Evolutionary conservation across 2,113 vertebrate genomes (phyloP), one percentile per base, ranked within the genome.

Genomic region (Spea multiplicata): DNA sequence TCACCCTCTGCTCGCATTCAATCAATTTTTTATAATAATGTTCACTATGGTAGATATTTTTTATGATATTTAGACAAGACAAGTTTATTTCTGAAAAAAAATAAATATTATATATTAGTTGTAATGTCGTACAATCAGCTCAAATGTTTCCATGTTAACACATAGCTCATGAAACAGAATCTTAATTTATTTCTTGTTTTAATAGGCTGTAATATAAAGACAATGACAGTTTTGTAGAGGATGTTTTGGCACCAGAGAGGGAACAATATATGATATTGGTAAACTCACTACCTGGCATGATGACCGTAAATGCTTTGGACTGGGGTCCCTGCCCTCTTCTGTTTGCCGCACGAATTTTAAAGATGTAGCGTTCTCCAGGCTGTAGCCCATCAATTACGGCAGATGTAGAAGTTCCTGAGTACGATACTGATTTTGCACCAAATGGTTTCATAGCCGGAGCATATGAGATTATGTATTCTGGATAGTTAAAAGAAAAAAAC

Each of bases 381-480:
- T 92, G 93, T 72, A 99, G 93, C 71, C 93, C 95, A 3, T 98
- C 95, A 84, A 99, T 88, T 50, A 92, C 92, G 85, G 96, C 94
- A 76, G 96, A 94, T 9, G 91, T 94, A 55, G 87, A 91, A 83
- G 90, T 93, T 85, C 95, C 93, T 61, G 92, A 88, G 78, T 95
- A 95, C 44, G 94, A 95, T 83, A 96, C 84, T 82, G 93, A 95
- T 91, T 99, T 99, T 83, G 95, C 94, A 87, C 97, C 96, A 83
- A 99, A 99, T 2, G 97, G 97, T 86, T 96, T 96, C 91, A 97
- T 94, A 83, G 97, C 96, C 85, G 97, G 96, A 89, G 97, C 94
- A 75, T 99, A 99, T 81, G 97, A 98, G 83, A 99, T 88, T 86
- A 97, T 96, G 91, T 98, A 99, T 87, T 99, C 97, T 99, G 92